Evolutionary conservation across 2,113 vertebrate species (phyloP).

Genomic region (Pionites leucogaster): DNA sequence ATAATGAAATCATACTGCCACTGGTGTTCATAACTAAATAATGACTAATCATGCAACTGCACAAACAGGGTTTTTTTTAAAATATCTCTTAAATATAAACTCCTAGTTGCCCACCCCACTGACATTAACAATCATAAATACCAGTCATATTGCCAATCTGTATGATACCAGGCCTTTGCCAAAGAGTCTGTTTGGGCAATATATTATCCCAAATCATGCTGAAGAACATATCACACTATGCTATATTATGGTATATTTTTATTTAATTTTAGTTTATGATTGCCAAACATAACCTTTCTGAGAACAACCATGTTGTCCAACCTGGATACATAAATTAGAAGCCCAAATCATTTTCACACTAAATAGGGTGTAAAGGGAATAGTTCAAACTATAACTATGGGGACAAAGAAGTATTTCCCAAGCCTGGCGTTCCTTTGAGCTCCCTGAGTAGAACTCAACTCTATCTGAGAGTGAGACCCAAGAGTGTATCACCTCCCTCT

Average conservation of each 20-base stretch:
- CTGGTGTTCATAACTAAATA: slow-evolving; percentile 32
- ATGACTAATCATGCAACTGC: slow-evolving; percentile 1
- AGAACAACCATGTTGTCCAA: neutral
- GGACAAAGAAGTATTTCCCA: neutral
- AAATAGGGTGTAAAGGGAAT: neutral
- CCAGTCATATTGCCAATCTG: neutral
- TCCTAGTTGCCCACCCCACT: neutral
- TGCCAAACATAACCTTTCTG: neutral
- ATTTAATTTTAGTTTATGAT: neutral
- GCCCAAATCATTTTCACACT: neutral
- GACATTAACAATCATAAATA: neutral
- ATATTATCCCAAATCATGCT: neutral
- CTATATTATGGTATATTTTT: neutral
- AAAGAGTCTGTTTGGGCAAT: neutral
- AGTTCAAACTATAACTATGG: neutral
- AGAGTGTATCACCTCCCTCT: fast-evolving
- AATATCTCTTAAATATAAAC: neutral
- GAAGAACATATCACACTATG: neutral
- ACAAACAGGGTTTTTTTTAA: neutral
- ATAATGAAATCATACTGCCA: neutral
- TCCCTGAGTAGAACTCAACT: fast-evolving
- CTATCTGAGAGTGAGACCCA: neutral
- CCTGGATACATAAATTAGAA: neutral
- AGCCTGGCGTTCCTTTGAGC: neutral
- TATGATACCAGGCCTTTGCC: neutral